phyloP scores from a whole-genome alignment of 2,113 vertebrate genomes.

The Nycticorax nycticorax region DNA sequence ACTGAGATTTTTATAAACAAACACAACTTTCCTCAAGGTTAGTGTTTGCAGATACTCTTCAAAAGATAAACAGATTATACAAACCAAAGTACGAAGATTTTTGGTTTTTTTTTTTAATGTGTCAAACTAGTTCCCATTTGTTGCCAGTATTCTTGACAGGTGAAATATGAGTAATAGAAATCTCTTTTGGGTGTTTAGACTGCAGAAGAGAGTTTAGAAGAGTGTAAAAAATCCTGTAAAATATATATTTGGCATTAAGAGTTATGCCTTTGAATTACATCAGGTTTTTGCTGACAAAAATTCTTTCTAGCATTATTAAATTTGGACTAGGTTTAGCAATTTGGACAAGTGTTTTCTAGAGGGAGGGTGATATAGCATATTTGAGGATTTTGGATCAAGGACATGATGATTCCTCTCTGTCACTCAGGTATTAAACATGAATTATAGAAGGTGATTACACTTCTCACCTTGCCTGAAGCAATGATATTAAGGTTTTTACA shows the following conservation, averaged over 20 bases:
- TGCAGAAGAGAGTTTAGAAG: conserved; percentile 12
- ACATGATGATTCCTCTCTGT: conserved; percentile 67
- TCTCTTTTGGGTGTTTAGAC: background rate
- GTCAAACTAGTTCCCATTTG: background rate
- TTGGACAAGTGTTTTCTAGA: conserved; percentile 47
- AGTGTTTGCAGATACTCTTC: background rate
- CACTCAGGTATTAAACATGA: conserved; percentile 88
- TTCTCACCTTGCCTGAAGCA: conserved; percentile 89
- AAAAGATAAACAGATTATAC: background rate
- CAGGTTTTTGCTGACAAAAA: background rate
- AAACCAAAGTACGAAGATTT: background rate
- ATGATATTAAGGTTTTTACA: conserved; percentile 83
- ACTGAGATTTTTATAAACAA: background rate
- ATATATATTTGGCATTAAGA: background rate
- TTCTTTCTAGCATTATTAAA: background rate
- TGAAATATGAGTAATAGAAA: background rate
- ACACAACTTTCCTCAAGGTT: background rate
- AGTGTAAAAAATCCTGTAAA: background rate
- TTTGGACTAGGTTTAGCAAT: conserved; percentile 6
- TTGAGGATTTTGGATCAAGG: conserved; percentile 79
- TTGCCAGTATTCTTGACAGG: background rate
- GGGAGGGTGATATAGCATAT: background rate
- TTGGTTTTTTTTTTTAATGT: background rate
- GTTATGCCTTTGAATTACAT: conserved; percentile 21
- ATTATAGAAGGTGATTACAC: conserved; percentile 84